These are phyloP conservation scores for Gobiocypris rarus DNA, from an alignment of 2,113 vertebrate species.

Conservation along the genomic window DNA sequence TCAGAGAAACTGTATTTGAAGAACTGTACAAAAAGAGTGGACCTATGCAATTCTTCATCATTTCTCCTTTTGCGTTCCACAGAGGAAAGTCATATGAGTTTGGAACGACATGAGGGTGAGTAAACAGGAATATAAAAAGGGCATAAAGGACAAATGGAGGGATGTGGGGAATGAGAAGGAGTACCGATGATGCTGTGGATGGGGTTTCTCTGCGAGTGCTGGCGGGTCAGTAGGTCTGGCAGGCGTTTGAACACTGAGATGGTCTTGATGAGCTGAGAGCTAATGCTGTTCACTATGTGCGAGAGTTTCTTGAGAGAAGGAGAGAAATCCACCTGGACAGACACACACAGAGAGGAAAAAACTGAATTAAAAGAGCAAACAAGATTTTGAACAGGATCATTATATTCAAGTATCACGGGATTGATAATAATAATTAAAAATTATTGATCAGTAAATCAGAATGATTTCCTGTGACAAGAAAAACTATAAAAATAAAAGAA, in stretches of 20 bases:
- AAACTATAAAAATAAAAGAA: neutral
- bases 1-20: neutral
- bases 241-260: constrained; percentile 81
- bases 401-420: neutral
- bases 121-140: neutral
- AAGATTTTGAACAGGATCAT: neutral
- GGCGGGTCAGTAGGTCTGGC: constrained; percentile 76
- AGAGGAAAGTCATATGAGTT: neutral
- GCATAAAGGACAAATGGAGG: neutral
- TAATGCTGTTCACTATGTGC: constrained; percentile 73
- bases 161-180: neutral
- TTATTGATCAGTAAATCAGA: no score
- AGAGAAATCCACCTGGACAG: constrained; percentile 83
- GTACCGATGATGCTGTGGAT: constrained; percentile 78
- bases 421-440: no score
- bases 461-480: neutral
- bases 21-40: neutral
- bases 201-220: constrained; percentile 69
- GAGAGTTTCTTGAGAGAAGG: constrained; percentile 79
- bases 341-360: constrained; percentile 35
- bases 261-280: constrained; percentile 76
- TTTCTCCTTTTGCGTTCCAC: neutral
- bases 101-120: neutral
- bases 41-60: neutral
- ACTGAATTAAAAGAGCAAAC: neutral